Evolutionary conservation across 2,888 invertebrate genomes (phyloP), one percentile per base, ranked within the genome.

Genomic region (Pandemis heparana): DNA sequence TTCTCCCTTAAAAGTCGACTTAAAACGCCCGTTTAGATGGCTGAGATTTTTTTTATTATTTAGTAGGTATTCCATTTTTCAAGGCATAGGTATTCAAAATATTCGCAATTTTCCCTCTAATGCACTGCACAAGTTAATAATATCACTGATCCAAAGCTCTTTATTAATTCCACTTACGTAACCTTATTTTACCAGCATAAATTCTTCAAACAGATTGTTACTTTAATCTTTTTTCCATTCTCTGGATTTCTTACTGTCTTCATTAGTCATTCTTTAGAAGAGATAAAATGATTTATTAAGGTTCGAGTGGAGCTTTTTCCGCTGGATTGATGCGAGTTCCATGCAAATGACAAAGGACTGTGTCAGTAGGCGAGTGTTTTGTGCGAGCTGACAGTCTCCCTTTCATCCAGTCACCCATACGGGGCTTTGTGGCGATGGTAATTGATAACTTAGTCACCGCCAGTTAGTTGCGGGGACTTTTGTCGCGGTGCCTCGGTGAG

Each of bases 251-350:
- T 80, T 83, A 82, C 82, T 80, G 82, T 86, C 87, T 87, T 89
- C 88, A 89, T 90, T 89, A 89, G 88, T 90, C 89, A 90, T 89
- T 87, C 89, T 85, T 87, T 86, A 83, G 84, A 81, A 81, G 81
- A 90, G 87, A 89, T 91, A 90, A 89, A 87, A 89, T 90, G 89
- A 90, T 91, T 90, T 90, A 91, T 90, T 88, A 87, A 77, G 72
- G 79, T 78, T 74, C 77, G 79, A 81, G 78, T 79, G 75, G 79
- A 77, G 81, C 79, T 78, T 85, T 86, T 86, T 83, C 79, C 68
- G 74, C 70, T 79, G 81, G 81, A 83, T 84, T 81, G 81, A 83
- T 87, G 85, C 39, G 82, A 83, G 79, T 84, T 85, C 77, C 82
- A 87, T 87, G 87, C 81, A 83, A 87, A 87, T 83, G 79, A 76